Evolutionary conservation across 2,888 invertebrate species (phyloP).

Genomic region (Chirona hameri): DNA sequence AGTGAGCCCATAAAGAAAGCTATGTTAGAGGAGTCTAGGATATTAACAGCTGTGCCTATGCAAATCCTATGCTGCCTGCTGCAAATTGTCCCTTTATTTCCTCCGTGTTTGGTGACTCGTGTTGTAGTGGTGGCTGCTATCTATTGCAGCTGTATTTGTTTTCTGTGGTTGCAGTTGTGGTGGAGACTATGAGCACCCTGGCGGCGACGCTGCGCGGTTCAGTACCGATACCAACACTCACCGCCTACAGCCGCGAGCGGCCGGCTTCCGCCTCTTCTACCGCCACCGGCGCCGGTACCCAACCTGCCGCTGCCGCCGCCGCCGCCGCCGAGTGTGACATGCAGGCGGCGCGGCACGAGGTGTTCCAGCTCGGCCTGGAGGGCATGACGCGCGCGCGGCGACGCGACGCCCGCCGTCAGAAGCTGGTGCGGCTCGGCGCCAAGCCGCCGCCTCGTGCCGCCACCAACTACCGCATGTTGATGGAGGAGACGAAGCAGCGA

Average conservation of each 20-base stretch:
- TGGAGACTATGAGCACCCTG: not conserved
- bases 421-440: conserved; percentile 25
- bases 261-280: not conserved
- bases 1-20: too few species aligned
- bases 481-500: not conserved
- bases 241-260: not conserved
- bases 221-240: not conserved
- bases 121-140: not conserved
- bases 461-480: conserved; percentile 22
- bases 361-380: conserved; percentile 27
- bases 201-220: not conserved
- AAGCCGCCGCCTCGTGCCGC: conserved; percentile 11
- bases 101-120: too few species aligned
- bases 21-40: not conserved
- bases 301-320: not conserved
- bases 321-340: not conserved
- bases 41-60: not conserved
- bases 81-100: too few species aligned
- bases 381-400: conserved; percentile 9
- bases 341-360: conserved; percentile 2
- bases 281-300: not conserved
- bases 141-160: not conserved
- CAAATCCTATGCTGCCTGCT: not conserved
- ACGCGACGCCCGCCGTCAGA: not conserved
- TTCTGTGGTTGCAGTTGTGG: not conserved